phyloP scores from a whole-genome alignment of 2,113 vertebrate genomes.

The Otolemur garnettii region DNA sequence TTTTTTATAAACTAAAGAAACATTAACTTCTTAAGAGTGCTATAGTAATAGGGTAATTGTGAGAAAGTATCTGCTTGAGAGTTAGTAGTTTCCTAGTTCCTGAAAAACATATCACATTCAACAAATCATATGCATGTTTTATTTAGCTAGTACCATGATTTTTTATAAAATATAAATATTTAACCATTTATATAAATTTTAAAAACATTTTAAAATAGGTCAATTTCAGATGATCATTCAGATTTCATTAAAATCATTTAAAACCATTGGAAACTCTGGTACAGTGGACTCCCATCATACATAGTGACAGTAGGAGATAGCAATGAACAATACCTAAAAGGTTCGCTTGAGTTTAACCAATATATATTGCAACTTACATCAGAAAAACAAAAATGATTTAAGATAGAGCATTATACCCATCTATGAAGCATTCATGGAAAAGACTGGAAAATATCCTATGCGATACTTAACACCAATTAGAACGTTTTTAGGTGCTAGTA shows the following conservation, averaged over 20 bases:
- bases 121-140: not conserved
- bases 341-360: not conserved
- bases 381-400: not conserved
- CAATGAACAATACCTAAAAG: not conserved
- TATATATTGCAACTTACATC: not conserved
- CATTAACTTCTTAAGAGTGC: not conserved
- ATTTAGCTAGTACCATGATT: not conserved
- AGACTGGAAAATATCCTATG: not conserved
- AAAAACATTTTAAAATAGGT: not conserved
- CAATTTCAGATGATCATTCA: not conserved
- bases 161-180: not conserved
- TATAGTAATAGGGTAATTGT: not conserved
- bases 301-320: not conserved
- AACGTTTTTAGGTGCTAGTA: conserved; percentile 13
- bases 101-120: not conserved
- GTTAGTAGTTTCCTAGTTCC: not conserved
- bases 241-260: not conserved
- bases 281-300: not conserved
- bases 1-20: not conserved
- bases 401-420: not conserved
- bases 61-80: not conserved
- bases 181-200: no score
- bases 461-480: not conserved
- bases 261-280: conserved; percentile 19
- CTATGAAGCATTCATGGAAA: not conserved